A percentile compares a stretch with the other conserved stretches of the same genome.
Evolutionary conservation across 1,140 invertebrate genomes (phyloP).

Genomic region (Arion vulgaris): DNA sequence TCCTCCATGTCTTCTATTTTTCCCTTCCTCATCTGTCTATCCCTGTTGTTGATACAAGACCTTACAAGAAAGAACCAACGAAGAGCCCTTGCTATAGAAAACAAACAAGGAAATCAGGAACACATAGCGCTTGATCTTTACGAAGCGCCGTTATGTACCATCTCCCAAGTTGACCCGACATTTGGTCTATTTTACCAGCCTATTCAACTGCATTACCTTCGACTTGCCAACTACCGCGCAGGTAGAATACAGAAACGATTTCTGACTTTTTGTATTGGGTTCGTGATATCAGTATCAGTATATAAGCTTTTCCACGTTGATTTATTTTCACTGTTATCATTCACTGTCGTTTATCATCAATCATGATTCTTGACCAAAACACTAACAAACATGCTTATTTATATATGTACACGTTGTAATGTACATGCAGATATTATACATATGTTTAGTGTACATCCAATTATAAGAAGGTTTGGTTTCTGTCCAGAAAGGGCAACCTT

Average conservation of each 20-base stretch:
- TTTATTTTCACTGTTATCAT: too few relatives aligned
- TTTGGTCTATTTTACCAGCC: neutral
- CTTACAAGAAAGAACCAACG: slow-evolving; percentile 5
- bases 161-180: neutral
- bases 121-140: slow-evolving; percentile 8
- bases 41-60: slow-evolving; percentile 6
- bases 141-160: neutral
- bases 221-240: neutral
- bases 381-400: too few relatives aligned
- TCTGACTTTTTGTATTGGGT: neutral
- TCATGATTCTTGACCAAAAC: too few relatives aligned
- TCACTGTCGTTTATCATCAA: too few relatives aligned
- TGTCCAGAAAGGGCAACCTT: too few relatives aligned
- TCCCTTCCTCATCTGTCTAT: neutral
- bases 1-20: neutral
- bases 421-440: too few relatives aligned
- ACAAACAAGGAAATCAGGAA: slow-evolving; percentile 9
- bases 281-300: neutral
- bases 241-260: neutral
- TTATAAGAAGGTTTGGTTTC: too few relatives aligned
- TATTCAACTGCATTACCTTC: neutral
- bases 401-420: too few relatives aligned
- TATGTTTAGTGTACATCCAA: too few relatives aligned
- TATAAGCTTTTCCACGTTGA: too few relatives aligned
- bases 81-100: neutral